Base-by-base conservation (phyloP, 2,888 invertebrate genomes). In the Charanyca ferruginea region DNA sequence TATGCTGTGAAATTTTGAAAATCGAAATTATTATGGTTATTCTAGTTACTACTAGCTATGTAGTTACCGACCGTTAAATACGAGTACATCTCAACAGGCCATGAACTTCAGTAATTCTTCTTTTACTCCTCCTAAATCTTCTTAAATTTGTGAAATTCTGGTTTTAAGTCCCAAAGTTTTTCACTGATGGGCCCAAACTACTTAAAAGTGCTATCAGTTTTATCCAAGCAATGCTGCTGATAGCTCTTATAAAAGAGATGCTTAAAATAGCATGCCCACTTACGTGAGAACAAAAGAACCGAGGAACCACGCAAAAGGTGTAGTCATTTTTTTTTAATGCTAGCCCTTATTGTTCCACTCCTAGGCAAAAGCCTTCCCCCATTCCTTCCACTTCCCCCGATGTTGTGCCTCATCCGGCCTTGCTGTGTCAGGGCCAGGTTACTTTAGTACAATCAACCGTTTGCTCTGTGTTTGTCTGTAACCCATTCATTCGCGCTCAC, bases 161-260 rank as follows among this genome's bases (percentile, higher is more conserved):
- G 16, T 23, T n/a, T 45, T 5, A n/a, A 51, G 28, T 51, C 28
- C n/a, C 28, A 28, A 62, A 72, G 22, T 49, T 66, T 23, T 22
- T 5, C 11, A 22, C 9, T 28, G 22, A 44, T 45, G 22, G 48
- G 16, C 13, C 9, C 7, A 38, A 73, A 51, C 13, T 44, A 23
- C 22, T 45, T 49, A 35, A 28, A 72, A 63, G 22, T 63, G 42
- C n/a, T 38, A 63, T 62, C 8, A 63, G 9, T 38, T 42, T 49
- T 42, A 49, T 62, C 16, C 42, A 18, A 38, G 16, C 23, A 49
- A 49, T 42, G 49, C 22, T 63, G 22, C 42, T 22, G 35, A 72
- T 62, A 16, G 16, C 18, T 42, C 25, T 41, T 41, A 9, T 20
- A 20, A 16, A 11, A 22, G n/a, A 25, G 41, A 11, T 22, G 8